Conservation (phyloP, 2,888 invertebrate genomes). For the Lepetodrilus schrolli region DNA sequence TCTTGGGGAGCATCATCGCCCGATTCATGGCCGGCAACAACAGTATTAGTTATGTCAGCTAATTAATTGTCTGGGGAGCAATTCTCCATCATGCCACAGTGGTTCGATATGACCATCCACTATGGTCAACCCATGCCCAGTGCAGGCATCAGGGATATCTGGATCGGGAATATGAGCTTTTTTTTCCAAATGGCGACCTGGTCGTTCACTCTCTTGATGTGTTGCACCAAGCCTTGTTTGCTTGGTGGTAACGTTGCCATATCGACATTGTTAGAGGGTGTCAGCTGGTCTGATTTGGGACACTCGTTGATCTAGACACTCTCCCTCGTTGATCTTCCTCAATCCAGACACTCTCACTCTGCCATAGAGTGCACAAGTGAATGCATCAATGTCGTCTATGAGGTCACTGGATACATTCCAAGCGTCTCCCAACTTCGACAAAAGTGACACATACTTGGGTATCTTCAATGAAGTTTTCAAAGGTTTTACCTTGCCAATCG, state of each 20-base stretch:
- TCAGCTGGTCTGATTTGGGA: too few species aligned
- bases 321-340: too few species aligned
- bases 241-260: conserved; percentile 31
- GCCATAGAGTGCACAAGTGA: conserved; percentile 34
- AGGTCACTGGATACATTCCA: conserved; percentile 29
- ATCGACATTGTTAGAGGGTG: conserved; percentile 33
- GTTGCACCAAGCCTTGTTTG: conserved; percentile 23
- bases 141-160: background rate
- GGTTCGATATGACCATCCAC: background rate
- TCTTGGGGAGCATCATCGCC: too few species aligned
- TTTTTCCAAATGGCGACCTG: conserved; percentile 26
- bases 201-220: conserved; percentile 28
- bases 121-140: background rate
- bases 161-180: background rate
- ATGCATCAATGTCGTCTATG: conserved; percentile 27
- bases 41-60: too few species aligned
- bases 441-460: background rate
- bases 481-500: conserved; percentile 31
- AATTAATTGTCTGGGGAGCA: background rate
- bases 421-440: conserved; percentile 26
- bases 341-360: too few species aligned
- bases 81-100: background rate
- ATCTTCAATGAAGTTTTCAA: conserved; percentile 22
- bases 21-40: too few species aligned
- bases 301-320: too few species aligned